phyloP scores from a whole-genome alignment of 1,140 invertebrate species.

The Stegodyphus mimosarum region DNA sequence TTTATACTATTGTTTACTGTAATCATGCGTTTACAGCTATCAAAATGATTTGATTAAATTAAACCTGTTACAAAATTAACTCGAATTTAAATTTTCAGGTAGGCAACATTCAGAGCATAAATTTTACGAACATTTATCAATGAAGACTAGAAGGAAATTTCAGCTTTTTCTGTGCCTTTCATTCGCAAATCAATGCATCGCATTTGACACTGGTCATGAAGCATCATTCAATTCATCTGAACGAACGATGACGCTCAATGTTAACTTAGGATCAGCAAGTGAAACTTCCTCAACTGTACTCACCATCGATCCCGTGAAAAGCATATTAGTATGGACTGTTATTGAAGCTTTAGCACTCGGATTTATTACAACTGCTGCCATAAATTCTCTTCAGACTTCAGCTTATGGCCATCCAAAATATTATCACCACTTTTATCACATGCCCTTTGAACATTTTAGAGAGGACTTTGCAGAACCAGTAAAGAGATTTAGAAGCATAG shows the following conservation, averaged over 20 bases:
- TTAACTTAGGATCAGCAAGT: neutral
- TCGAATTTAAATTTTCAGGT: neutral
- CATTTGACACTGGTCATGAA: neutral
- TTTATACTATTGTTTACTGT: no score
- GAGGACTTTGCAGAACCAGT: neutral
- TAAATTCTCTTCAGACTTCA: neutral
- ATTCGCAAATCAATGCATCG: neutral
- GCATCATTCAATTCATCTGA: neutral
- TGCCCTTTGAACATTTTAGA: neutral
- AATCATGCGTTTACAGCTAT: no score
- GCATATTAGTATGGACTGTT: slow-evolving; percentile 2
- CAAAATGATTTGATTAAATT: no score
- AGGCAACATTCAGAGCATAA: neutral
- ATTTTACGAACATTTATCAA: neutral
- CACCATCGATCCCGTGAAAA: slow-evolving; percentile 13
- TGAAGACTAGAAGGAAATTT: neutral
- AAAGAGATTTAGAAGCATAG: neutral
- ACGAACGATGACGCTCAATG: slow-evolving; percentile 6
- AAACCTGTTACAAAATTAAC: no score
- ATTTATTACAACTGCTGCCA: slow-evolving; percentile 16
- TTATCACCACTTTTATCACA: neutral
- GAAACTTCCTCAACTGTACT: slow-evolving; percentile 18
- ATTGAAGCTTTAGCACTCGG: slow-evolving; percentile 27
- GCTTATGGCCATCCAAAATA: neutral
- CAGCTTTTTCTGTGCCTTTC: neutral